phyloP scores from a whole-genome alignment of 1,140 invertebrate species.

The Tetragnatha versicolor region DNA sequence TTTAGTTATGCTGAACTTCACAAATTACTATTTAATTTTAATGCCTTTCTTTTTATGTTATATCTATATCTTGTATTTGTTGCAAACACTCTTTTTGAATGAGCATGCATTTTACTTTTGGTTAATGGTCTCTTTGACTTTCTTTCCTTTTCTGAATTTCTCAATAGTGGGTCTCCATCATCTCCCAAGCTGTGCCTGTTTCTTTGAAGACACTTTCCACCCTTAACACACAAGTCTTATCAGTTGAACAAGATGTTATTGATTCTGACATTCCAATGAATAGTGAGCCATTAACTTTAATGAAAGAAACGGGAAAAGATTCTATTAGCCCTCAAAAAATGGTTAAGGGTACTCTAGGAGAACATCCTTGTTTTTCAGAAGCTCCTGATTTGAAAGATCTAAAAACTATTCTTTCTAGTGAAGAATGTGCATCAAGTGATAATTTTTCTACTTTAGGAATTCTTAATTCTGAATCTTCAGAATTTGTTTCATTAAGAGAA shows the following conservation, averaged over 20 bases:
- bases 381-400: too few species aligned
- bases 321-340: too few species aligned
- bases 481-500: constrained; percentile 65
- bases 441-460: constrained; percentile 12
- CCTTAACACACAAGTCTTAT: constrained; percentile 28
- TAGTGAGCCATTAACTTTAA: too few species aligned
- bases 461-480: constrained; percentile 67
- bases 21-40: background rate
- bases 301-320: too few species aligned
- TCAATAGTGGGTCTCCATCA: constrained; percentile 40
- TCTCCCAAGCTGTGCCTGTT: constrained; percentile 34
- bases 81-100: too few species aligned
- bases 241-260: background rate
- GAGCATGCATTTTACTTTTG: constrained; percentile 32
- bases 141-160: constrained; percentile 48
- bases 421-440: background rate
- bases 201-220: constrained; percentile 30
- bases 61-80: background rate
- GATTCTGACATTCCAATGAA: background rate
- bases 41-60: background rate
- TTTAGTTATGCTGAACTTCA: background rate
- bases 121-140: constrained; percentile 32
- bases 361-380: too few species aligned
- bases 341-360: too few species aligned
- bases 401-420: background rate